phyloP scores from a whole-genome alignment of 2,113 vertebrate genomes.

The Epinephelus fuscoguttatus region DNA sequence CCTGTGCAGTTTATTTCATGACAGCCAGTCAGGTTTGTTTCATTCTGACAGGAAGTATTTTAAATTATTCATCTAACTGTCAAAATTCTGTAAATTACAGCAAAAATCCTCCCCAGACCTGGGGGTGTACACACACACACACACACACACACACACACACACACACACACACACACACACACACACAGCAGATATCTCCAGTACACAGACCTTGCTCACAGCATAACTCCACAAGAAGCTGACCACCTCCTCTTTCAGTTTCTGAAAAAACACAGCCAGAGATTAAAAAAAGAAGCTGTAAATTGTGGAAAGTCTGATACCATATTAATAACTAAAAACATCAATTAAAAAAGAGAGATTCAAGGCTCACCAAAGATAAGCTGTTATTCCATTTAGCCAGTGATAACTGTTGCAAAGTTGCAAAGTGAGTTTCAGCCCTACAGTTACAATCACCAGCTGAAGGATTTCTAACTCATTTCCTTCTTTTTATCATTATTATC shows the following conservation, averaged over 20 bases:
- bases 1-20: not conserved
- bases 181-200: slow-evolving; percentile 12
- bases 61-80: not conserved
- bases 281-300: not conserved
- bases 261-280: slow-evolving; percentile 81
- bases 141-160: slow-evolving; percentile 24
- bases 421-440: too few relatives aligned
- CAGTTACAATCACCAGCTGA: too few relatives aligned
- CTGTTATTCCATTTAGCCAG: too few relatives aligned
- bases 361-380: too few relatives aligned
- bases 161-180: slow-evolving; percentile 14
- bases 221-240: slow-evolving; percentile 92
- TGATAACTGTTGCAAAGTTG: too few relatives aligned
- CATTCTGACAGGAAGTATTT: not conserved
- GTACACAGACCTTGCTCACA: slow-evolving; percentile 85
- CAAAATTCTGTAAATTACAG: not conserved
- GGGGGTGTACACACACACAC: not conserved
- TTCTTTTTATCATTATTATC: too few relatives aligned
- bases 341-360: too few relatives aligned
- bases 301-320: too few relatives aligned
- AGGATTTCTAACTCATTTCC: too few relatives aligned
- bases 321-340: too few relatives aligned
- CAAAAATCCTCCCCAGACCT: not conserved
- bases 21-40: not conserved
- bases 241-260: slow-evolving; percentile 90